Percentiles rank a stretch among this genome's conserved stretches.
Conservation (phyloP, 2,797 vertebrate genomes). For the Anabacerthia variegaticeps region DNA sequence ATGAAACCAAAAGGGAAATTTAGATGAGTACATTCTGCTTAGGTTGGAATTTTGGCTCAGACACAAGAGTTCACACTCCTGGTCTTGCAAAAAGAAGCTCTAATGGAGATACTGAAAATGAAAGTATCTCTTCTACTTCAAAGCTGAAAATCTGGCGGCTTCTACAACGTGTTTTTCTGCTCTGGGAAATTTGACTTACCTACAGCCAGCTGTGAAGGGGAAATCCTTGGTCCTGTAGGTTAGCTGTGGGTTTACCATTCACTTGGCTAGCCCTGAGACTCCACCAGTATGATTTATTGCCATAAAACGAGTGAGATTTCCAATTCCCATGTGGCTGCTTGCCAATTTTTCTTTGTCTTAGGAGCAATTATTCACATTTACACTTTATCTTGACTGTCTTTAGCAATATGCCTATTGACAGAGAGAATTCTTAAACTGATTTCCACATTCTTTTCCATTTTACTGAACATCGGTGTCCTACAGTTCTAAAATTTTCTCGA, state of each 20-base stretch:
- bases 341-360: background rate
- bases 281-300: background rate
- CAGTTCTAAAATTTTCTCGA: background rate
- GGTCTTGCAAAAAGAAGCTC: slow-evolving; percentile 8
- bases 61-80: slow-evolving; percentile 25
- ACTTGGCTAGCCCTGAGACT: background rate
- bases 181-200: slow-evolving; percentile 45
- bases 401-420: background rate
- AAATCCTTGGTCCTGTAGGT: slow-evolving; percentile 3
- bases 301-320: background rate
- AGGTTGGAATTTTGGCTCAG: slow-evolving; percentile 70
- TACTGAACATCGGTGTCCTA: background rate
- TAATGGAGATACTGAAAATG: slow-evolving; percentile 66
- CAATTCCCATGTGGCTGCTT: background rate
- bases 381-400: background rate
- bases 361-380: background rate
- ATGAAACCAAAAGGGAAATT: slow-evolving; percentile 72
- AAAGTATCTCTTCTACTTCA: slow-evolving; percentile 57
- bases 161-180: background rate
- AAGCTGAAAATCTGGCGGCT: background rate
- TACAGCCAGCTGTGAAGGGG: background rate
- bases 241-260: background rate
- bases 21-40: slow-evolving; percentile 70
- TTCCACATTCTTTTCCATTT: background rate
- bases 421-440: background rate